Base-by-base conservation (phyloP, 2,888 invertebrate species). In the Orthonychiurus folsomi region DNA sequence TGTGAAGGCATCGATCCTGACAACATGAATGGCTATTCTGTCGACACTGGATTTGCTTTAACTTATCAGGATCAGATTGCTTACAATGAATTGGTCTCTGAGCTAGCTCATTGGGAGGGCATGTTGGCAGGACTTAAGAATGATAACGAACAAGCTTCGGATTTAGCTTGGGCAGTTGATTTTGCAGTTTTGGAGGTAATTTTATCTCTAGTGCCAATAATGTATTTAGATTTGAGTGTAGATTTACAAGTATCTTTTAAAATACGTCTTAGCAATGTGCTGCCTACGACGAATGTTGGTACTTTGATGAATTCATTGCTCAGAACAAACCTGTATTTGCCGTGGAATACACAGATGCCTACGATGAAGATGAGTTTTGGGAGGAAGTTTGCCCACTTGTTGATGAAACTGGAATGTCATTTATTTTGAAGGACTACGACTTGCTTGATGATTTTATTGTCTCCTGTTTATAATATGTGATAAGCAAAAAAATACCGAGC, bases 1-100 rank as follows among this genome's bases (percentile, higher is more conserved):
- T 63, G 63, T 50, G 59, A 63, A 24, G 63, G 63, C 1, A 56
- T 63, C n/a, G 63, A 63, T 27, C 63, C 63, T n/a, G 63, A 63
- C 37, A 63, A 63, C 26, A 63, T 63, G 63, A 56, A 63, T 23
- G 63, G 63, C 2, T 60, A 60, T 26, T 1, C 2, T 0, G 37
- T 27, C 1, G 60, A 63, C 18, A 52, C 60, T 1, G 60, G 63
- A 28, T 63, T 63, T 20, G 48, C 47, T 5, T 27, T 63, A 18
- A 27, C 24, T 21, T 24, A n/a, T 21, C 25, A 47, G 5, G 12
- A 62, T 5, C 62, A 62, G 25, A 1, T 59, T 1, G 48, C n/a
- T 1, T 62, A 53, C 48, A 62, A 62, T 28, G 9, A 24, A 23
- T 37, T 47, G 1, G 54, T 62, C 23, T 12, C 55, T n/a, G 48